Conservation (phyloP, 2,888 invertebrate species). For the Pecten maximus region DNA sequence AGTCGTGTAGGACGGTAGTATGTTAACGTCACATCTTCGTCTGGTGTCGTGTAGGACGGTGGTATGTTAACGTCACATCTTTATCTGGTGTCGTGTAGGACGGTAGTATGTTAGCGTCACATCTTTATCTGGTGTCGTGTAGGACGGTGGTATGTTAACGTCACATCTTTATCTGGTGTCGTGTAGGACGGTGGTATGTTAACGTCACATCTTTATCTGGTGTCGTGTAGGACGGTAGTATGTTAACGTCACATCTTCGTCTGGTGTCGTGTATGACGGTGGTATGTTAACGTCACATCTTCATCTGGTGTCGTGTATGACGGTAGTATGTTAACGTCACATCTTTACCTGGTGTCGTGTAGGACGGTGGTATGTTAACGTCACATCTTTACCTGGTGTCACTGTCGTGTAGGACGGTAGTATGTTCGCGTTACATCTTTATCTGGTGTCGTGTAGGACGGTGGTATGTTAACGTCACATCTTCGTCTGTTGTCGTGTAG, state of each 20-base stretch:
- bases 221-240: not conserved
- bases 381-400: not conserved
- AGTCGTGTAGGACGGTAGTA: not conserved
- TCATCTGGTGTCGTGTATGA: not conserved
- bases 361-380: not conserved
- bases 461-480: not conserved
- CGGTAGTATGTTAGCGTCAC: not conserved
- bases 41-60: not conserved
- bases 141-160: not conserved
- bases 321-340: not conserved
- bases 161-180: not conserved
- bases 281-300: not conserved
- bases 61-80: not conserved
- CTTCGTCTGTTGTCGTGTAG: not conserved
- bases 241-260: not conserved
- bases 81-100: not conserved
- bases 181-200: not conserved
- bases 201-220: not conserved
- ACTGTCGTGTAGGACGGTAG: not conserved
- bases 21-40: not conserved
- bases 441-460: not conserved
- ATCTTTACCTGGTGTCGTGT: not conserved
- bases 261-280: not conserved
- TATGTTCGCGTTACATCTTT: not conserved
- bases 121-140: not conserved